phyloP scores from a whole-genome alignment of 2,888 invertebrate genomes.

The Ophion obscuratus region DNA sequence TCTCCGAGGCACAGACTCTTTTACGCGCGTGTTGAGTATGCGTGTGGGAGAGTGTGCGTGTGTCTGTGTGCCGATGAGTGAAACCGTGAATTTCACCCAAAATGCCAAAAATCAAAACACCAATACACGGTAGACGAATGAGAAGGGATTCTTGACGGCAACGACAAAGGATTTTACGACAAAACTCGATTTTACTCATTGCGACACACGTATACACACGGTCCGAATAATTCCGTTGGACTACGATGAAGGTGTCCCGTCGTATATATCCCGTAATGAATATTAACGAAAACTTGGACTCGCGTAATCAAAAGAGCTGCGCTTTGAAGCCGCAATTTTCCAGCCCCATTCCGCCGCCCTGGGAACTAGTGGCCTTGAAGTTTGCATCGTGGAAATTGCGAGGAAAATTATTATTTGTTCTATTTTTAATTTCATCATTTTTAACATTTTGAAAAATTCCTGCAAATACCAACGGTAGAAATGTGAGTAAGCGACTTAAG shows the following conservation, averaged over 20 bases:
- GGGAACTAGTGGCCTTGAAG: neutral
- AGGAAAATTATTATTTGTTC: neutral
- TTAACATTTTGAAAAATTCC: no score
- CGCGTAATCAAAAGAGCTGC: constrained; percentile 14
- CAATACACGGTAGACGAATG: constrained; percentile 24
- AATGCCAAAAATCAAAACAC: constrained; percentile 54
- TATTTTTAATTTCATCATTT: no score
- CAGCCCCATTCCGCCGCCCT: neutral
- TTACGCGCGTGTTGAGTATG: neutral
- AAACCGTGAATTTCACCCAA: constrained; percentile 38
- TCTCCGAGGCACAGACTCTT: neutral
- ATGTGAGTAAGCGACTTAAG: no score
- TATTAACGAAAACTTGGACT: constrained; percentile 1
- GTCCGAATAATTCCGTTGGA: constrained; percentile 26
- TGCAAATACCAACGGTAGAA: no score
- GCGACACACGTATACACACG: constrained; percentile 15
- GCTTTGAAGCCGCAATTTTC: neutral
- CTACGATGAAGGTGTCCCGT: neutral
- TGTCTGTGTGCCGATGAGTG: neutral
- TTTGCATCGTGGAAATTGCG: neutral
- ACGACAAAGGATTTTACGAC: constrained; percentile 28
- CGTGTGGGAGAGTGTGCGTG: neutral
- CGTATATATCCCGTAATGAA: constrained; percentile 13
- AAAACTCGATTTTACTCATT: constrained; percentile 1
- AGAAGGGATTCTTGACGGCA: neutral